These are phyloP conservation scores for Virgularia gustaviana DNA, from an alignment of 92 coral and sea anemone genomes.

Conservation along the genomic window DNA sequence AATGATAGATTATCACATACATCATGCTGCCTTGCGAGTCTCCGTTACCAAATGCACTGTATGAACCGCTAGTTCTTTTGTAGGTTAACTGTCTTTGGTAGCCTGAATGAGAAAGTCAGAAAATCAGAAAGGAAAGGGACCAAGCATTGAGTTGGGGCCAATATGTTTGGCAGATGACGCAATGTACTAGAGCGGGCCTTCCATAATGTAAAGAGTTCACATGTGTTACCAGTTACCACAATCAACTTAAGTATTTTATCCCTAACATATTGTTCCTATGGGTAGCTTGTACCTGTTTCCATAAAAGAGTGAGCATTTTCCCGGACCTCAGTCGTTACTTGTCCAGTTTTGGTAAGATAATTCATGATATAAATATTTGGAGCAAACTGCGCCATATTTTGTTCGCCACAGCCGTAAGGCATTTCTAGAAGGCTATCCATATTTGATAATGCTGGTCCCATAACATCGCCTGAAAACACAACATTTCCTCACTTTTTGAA, in stretches of 20 bases:
- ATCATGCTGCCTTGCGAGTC: constrained; percentile 85
- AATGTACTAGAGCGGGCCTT: too few relatives aligned
- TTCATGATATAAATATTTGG: constrained; percentile 90
- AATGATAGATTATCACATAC: too few relatives aligned
- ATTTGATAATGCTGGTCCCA: constrained; percentile 84
- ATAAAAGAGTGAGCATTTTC: constrained; percentile 68
- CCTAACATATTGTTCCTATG: too few relatives aligned
- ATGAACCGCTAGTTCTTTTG: constrained; percentile 83
- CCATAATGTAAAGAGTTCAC: too few relatives aligned
- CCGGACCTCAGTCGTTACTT: constrained; percentile 45
- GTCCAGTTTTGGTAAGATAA: constrained; percentile 66
- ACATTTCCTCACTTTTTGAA: too few relatives aligned
- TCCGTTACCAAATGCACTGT: constrained; percentile 85
- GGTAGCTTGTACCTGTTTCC: constrained; percentile 79
- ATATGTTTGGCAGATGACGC: too few relatives aligned
- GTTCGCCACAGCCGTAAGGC: constrained; percentile 94
- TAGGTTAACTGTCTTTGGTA: constrained; percentile 86
- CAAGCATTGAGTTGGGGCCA: too few relatives aligned
- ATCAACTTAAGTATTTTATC: too few relatives aligned
- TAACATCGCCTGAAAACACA: constrained; percentile 66
- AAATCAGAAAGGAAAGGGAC: too few relatives aligned
- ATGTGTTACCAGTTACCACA: too few relatives aligned
- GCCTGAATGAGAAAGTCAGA: too few relatives aligned
- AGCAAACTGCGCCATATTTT: constrained; percentile 95
- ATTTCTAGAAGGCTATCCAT: constrained; percentile 66